Evolutionary conservation across 2,797 vertebrate species (phyloP).

Genomic region (Psittacula echo): DNA sequence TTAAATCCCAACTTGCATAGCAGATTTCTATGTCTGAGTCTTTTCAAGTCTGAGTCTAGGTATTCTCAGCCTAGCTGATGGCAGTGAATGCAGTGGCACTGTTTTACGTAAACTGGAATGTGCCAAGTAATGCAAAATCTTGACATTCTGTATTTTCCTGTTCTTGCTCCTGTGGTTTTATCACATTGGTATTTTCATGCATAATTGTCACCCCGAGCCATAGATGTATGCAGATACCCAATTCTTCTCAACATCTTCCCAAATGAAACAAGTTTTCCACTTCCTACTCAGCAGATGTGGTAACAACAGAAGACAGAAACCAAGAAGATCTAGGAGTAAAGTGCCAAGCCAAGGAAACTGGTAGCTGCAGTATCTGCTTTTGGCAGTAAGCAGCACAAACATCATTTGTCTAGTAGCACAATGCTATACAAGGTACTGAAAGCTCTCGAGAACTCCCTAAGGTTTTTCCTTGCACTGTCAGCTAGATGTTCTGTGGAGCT

Average conservation of each 20-base stretch:
- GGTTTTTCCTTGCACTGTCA: not conserved
- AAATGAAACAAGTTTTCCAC: not conserved
- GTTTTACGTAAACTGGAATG: constrained; percentile 4
- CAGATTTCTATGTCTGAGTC: not conserved
- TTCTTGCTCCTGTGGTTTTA: constrained; percentile 38
- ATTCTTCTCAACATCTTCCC: not conserved
- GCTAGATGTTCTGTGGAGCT: not conserved
- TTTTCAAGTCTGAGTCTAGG: not conserved
- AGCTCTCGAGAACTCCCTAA: not conserved
- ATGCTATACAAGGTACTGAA: not conserved
- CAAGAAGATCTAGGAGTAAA: not conserved
- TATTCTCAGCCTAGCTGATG: not conserved
- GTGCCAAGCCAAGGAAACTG: not conserved
- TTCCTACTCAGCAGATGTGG: constrained; percentile 59
- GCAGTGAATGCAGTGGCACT: not conserved
- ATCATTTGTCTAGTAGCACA: not conserved
- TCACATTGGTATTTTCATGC: constrained; percentile 17
- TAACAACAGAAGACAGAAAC: constrained; percentile 13
- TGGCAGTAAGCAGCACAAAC: not conserved
- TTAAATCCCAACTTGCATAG: not conserved
- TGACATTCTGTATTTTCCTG: constrained; percentile 30
- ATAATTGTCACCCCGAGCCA: constrained; percentile 20
- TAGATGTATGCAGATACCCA: not conserved
- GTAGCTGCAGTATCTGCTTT: constrained; percentile 1
- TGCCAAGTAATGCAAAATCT: constrained; percentile 25